These are phyloP conservation scores for Ranitomeya imitator DNA, from an alignment of 2,113 vertebrate genomes.

Conservation along the genomic window DNA sequence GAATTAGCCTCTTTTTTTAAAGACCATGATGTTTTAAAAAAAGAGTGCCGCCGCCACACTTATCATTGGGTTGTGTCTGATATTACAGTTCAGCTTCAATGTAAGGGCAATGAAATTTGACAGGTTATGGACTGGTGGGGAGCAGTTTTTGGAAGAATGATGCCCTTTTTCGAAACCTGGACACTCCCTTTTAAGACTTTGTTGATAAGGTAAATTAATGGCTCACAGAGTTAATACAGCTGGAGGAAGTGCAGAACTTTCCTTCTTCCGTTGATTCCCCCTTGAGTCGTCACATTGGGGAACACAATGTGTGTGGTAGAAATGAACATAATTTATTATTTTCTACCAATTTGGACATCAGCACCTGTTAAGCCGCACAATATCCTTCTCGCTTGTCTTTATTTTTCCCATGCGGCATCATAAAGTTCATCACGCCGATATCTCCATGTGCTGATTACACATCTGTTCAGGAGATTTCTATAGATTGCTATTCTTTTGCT, in stretches of 20 bases:
- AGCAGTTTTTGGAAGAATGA: neutral
- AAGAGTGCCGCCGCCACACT: neutral
- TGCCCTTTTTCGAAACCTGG: neutral
- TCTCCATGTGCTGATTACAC: neutral
- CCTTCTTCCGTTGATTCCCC: neutral
- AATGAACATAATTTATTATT: neutral
- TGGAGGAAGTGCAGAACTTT: neutral
- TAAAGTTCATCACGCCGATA: neutral
- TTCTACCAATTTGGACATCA: neutral
- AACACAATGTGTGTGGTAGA: constrained; percentile 10
- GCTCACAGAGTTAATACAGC: neutral
- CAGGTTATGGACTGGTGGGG: neutral
- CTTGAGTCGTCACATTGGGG: neutral
- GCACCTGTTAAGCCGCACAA: neutral
- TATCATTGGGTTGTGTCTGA: neutral
- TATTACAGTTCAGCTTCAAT: neutral
- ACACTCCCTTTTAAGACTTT: neutral
- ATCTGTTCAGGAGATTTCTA: neutral
- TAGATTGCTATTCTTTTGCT: neutral
- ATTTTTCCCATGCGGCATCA: neutral
- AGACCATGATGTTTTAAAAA: neutral
- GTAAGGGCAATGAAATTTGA: neutral
- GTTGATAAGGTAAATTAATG: neutral
- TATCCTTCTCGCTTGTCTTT: neutral
- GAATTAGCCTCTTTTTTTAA: too few species aligned